phyloP scores from a whole-genome alignment of 2,888 invertebrate species.

The Acrobasis repandana region DNA sequence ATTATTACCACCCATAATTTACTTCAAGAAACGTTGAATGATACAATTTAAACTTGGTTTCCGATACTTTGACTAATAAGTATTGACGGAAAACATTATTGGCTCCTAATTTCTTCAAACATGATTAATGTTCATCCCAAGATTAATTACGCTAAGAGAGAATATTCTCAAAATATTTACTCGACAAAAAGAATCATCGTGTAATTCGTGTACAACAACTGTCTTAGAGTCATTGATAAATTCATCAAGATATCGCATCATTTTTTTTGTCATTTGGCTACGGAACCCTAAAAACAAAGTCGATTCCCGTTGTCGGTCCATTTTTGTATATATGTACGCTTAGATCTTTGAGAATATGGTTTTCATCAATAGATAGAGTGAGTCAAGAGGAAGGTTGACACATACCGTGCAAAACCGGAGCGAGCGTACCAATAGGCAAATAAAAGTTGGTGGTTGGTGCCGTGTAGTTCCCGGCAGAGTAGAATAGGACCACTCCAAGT shows the following conservation, averaged over 20 bases:
- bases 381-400: no score
- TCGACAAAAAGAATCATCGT: slow-evolving; percentile 33
- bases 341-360: background rate
- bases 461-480: no score
- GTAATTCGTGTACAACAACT: slow-evolving; percentile 25
- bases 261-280: background rate
- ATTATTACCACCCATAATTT: no score
- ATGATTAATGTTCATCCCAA: background rate
- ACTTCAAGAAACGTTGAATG: no score
- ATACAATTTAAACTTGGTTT: no score
- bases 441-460: no score
- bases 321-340: no score
- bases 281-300: background rate
- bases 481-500: no score
- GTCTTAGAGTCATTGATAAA: background rate
- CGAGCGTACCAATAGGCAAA: no score
- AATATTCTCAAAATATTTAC: slow-evolving; percentile 36
- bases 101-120: slow-evolving; percentile 7
- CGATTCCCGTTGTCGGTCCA: no score
- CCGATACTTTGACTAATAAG: background rate
- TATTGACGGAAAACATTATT: slow-evolving; percentile 8
- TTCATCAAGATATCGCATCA: no score
- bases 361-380: background rate
- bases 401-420: no score
- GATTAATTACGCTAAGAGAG: slow-evolving; percentile 1